Conservation (phyloP, 92 coral and sea anemone species). For the Umimayanthus kanabou region DNA sequence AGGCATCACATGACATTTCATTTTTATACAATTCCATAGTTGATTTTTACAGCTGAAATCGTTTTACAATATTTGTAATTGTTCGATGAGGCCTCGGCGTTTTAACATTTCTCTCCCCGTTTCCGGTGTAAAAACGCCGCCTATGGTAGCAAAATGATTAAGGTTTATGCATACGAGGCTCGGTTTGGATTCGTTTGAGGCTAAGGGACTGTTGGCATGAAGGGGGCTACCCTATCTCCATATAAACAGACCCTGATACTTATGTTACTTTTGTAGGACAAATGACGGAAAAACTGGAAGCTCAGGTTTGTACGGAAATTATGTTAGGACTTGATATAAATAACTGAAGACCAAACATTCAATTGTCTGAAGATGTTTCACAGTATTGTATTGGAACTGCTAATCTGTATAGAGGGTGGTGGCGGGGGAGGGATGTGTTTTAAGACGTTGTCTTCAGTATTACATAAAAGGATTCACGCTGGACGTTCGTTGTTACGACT, state of each 20-base stretch:
- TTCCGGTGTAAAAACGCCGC: background rate
- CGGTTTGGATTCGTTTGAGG: background rate
- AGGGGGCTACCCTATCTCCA: too few species aligned
- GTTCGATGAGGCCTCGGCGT: too few species aligned
- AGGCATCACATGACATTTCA: too few species aligned
- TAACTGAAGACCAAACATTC: background rate
- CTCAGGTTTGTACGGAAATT: background rate
- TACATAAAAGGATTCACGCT: background rate
- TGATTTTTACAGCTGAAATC: too few species aligned
- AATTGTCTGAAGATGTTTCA: background rate
- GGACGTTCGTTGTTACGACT: background rate
- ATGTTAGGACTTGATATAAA: too few species aligned
- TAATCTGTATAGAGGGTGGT: too few species aligned
- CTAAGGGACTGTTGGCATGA: background rate
- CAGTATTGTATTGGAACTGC: too few species aligned
- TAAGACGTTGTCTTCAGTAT: background rate
- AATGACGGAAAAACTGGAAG: background rate
- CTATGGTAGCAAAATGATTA: background rate
- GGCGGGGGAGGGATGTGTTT: background rate
- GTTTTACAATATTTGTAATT: too few species aligned
- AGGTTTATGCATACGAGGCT: background rate
- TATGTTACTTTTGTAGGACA: background rate
- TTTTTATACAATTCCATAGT: too few species aligned
- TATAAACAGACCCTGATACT: too few species aligned
- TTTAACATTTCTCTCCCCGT: too few species aligned